phyloP scores from a whole-genome alignment of 2,113 vertebrate genomes.

The Clupea harengus region DNA sequence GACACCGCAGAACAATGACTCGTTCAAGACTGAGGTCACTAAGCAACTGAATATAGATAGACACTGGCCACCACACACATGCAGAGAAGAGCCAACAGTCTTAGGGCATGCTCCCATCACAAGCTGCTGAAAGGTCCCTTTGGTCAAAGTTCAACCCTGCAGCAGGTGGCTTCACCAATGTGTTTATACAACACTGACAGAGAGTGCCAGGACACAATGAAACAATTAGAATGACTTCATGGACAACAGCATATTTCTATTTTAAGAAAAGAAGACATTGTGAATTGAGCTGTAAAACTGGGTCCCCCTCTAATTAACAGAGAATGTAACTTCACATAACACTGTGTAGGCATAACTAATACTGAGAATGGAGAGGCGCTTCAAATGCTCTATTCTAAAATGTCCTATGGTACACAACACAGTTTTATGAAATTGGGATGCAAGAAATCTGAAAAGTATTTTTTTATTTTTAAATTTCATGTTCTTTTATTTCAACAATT shows the following conservation, averaged over 20 bases:
- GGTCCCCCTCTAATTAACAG: neutral
- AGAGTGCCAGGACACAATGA: constrained; percentile 44
- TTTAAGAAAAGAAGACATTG: neutral
- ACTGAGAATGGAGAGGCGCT: neutral
- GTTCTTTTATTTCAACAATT: neutral
- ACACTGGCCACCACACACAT: constrained; percentile 9
- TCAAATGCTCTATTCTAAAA: neutral
- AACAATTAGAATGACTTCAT: constrained; percentile 38
- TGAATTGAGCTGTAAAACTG: neutral
- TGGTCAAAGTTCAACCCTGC: constrained; percentile 49
- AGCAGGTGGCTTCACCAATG: constrained; percentile 52
- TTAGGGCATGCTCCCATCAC: constrained; percentile 43
- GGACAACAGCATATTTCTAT: neutral
- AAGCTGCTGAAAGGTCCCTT: constrained; percentile 41
- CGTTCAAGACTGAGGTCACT: neutral
- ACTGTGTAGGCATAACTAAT: neutral
- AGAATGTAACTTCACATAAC: neutral
- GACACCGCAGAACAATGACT: neutral
- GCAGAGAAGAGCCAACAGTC: neutral
- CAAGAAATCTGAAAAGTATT: neutral
- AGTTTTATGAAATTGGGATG: neutral
- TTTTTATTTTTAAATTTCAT: neutral
- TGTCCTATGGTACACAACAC: neutral
- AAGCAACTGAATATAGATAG: constrained; percentile 18
- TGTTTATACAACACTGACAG: constrained; percentile 45